phyloP scores from a whole-genome alignment of 2,888 invertebrate species.

The Bombylius major region DNA sequence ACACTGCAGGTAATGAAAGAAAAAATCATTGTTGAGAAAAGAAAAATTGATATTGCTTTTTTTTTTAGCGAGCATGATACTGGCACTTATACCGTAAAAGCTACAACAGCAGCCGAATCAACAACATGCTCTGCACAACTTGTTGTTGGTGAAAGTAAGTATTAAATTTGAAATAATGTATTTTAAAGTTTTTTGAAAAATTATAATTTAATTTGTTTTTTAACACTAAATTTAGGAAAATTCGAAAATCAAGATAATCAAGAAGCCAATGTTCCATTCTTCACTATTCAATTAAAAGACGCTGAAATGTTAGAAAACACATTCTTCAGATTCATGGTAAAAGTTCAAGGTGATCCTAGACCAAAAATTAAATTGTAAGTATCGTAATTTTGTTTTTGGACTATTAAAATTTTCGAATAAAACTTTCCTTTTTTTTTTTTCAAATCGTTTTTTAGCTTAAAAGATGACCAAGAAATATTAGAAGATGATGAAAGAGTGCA shows the following conservation, averaged over 20 bases:
- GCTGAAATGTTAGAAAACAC: conserved; percentile 79
- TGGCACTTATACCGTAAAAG: conserved; percentile 84
- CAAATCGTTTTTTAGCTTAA: conserved; percentile 49
- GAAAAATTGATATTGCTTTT: background rate
- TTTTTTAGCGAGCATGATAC: conserved; percentile 52
- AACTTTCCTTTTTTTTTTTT: background rate
- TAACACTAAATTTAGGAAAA: background rate
- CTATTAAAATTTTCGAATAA: background rate
- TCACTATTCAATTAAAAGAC: conserved; percentile 73
- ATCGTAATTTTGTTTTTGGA: background rate
- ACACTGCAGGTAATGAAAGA: conserved; percentile 42
- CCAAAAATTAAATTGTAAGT: conserved; percentile 87
- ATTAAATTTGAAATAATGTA: background rate
- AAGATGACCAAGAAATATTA: conserved; percentile 61
- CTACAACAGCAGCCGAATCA: conserved; percentile 67
- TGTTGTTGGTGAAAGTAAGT: conserved; percentile 72
- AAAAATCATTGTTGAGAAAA: background rate
- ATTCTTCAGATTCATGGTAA: conserved; percentile 76
- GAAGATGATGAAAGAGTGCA: conserved; percentile 54
- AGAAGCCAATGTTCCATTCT: conserved; percentile 64
- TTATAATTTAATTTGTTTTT: too few species aligned
- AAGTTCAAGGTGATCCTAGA: conserved; percentile 75
- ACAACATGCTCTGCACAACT: conserved; percentile 78
- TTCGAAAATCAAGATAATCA: conserved; percentile 2
- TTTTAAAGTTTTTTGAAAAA: too few species aligned